Base-by-base conservation (phyloP, 2,113 vertebrate species). In the Cinclus mexicanus region DNA sequence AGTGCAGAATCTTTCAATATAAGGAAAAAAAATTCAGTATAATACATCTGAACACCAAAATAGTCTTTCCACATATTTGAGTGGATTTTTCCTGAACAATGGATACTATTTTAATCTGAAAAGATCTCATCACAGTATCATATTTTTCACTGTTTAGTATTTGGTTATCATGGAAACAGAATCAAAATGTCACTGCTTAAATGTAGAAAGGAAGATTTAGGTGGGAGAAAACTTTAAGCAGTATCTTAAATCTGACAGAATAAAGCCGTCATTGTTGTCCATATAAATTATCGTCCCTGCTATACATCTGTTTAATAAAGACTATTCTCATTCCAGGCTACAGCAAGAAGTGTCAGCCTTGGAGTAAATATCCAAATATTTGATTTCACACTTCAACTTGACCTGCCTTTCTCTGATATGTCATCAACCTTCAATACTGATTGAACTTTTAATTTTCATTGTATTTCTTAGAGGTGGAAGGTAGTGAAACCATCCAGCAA, bases 131-230 rank as follows among this genome's bases (percentile, higher is more conserved):
- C n/a, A 61, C 3, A 7, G 28, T 70, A 91, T 44, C 44, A 11
- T 65, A 71, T 86, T 94, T 94, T 93, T 79, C 59, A 44, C 33
- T 86, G 76, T 69, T 82, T 90, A 61, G 44, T 88, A 60, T 86
- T 87, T 83, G 61, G n/a, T 94, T 90, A 88, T 86, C 83, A 90
- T 70, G 84, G 75, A 92, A 96, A 93, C 75, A 79, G 46, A 87
- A 84, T 86, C 60, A 64, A 77, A 84, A 84, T 84, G 74, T 80
- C 50, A 90, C 52, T 68, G 39, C 46, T 84, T 77, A 61, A 56
- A 81, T 39, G 33, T 1, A 76, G 83, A 77, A 12, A 89, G 63
- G 24, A 33, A 87, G 47, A 50, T 63, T 64, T 89, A 74, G 24
- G 37, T 9, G 8, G 28, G 8, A 79, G 46, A 77, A 85, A 78